A percentile compares a stretch with the other conserved stretches of the same genome.
Conservation (phyloP, 30 jellyfish, hydroid and myxozoan genomes). For the Nemopilema nomurai region DNA sequence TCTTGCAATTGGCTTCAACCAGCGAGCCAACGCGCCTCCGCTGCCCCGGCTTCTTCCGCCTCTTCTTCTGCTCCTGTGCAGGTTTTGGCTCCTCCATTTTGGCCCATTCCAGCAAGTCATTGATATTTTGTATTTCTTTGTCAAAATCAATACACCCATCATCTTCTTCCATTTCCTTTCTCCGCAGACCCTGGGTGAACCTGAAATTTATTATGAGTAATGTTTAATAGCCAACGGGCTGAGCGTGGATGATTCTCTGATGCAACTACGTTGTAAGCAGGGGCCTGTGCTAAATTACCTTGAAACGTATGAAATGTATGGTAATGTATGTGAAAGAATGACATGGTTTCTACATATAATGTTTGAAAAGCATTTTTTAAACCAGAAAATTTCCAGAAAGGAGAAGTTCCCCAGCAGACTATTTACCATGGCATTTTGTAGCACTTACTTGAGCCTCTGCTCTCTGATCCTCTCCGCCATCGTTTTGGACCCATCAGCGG, state of each 20-base stretch:
- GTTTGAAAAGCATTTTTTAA: background rate
- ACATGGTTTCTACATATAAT: too few relatives aligned
- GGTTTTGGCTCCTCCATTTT: constrained; percentile 23
- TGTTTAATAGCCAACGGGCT: too few relatives aligned
- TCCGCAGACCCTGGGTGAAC: constrained; percentile 41
- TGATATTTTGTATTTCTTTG: constrained; percentile 25
- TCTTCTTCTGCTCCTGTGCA: constrained; percentile 16
- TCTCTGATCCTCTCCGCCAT: constrained; percentile 63
- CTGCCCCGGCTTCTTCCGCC: constrained; percentile 32
- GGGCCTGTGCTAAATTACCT: too few relatives aligned
- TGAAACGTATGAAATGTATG: too few relatives aligned
- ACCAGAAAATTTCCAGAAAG: background rate
- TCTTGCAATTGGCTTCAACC: background rate
- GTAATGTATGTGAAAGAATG: background rate
- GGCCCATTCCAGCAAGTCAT: constrained; percentile 62
- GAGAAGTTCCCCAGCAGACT: background rate
- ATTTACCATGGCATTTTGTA: background rate
- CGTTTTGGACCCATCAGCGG: constrained; percentile 24
- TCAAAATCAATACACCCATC: constrained; percentile 16
- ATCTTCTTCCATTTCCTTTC: constrained; percentile 45
- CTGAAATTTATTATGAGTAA: too few relatives aligned
- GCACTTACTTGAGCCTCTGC: constrained; percentile 49
- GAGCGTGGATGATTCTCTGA: too few relatives aligned
- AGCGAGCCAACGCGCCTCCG: constrained; percentile 16
- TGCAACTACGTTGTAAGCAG: too few relatives aligned